A percentile compares a stretch with the other conserved stretches of the same genome.
phyloP scores from a whole-genome alignment of 1,140 invertebrate genomes.

The Zophobas morio region DNA sequence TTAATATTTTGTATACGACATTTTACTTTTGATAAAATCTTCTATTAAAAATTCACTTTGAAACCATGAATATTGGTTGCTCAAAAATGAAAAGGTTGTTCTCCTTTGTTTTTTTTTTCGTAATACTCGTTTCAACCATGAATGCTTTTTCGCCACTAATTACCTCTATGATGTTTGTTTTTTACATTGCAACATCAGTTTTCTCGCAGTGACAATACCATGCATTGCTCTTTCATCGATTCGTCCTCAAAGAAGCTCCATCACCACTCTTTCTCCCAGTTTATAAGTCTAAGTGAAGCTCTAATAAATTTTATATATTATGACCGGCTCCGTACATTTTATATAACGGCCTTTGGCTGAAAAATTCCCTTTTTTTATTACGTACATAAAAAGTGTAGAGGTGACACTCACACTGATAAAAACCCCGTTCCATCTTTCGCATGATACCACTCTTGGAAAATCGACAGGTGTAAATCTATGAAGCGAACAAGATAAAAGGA shows the following conservation, averaged over 20 bases:
- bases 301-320: constrained; percentile 42
- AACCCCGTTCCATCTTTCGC: constrained; percentile 14
- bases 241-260: neutral
- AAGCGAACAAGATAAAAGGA: constrained; percentile 35
- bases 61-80: too few species aligned
- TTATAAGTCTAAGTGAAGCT: constrained; percentile 33
- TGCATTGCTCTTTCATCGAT: constrained; percentile 5
- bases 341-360: constrained; percentile 27
- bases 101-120: too few species aligned
- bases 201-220: neutral
- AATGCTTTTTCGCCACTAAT: too few species aligned
- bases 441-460: constrained; percentile 28
- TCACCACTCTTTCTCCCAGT: neutral
- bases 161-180: too few species aligned
- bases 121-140: too few species aligned
- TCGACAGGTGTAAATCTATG: constrained; percentile 40
- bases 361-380: constrained; percentile 36
- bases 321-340: constrained; percentile 19
- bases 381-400: constrained; percentile 26
- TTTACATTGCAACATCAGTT: too few species aligned
- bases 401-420: constrained; percentile 32
- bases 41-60: too few species aligned
- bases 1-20: too few species aligned
- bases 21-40: too few species aligned
- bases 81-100: too few species aligned